These are phyloP conservation scores for Meloidogyne floridensis DNA, from an alignment of 1,140 invertebrate species.

Conservation along the genomic window DNA sequence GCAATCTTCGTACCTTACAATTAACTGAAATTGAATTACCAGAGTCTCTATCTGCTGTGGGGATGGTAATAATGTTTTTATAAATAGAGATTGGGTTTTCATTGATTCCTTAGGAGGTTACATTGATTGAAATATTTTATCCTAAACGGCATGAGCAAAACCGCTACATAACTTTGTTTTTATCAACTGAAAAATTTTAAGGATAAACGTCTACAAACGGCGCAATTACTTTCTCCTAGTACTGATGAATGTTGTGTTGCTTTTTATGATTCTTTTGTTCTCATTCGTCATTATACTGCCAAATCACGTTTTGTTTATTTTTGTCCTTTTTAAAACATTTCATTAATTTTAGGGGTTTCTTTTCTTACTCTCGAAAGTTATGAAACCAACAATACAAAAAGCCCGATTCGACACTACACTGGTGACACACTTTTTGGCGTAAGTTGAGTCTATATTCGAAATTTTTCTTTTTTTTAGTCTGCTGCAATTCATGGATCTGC, in stretches of 20 bases:
- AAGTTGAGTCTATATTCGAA: not conserved
- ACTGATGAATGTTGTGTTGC: slow-evolving; percentile 27
- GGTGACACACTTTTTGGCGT: slow-evolving; percentile 17
- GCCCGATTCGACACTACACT: not conserved
- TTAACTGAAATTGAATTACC: slow-evolving; percentile 10
- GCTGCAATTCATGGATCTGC: slow-evolving; percentile 11
- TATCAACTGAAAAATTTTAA: not conserved
- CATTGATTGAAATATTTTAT: too few relatives aligned
- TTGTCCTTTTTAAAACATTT: not conserved
- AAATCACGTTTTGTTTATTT: not conserved
- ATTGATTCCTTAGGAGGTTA: not conserved
- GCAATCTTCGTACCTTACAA: not conserved
- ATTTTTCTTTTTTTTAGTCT: not conserved
- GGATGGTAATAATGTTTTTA: not conserved
- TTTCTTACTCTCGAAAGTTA: not conserved
- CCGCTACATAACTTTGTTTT: too few relatives aligned
- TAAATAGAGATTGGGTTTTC: not conserved
- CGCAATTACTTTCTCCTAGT: slow-evolving; percentile 13
- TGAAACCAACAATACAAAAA: not conserved
- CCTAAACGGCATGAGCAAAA: too few relatives aligned
- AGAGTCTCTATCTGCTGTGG: slow-evolving; percentile 20
- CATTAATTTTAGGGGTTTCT: not conserved
- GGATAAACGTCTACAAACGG: slow-evolving; percentile 18
- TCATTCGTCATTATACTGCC: slow-evolving; percentile 13
- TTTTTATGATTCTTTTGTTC: slow-evolving; percentile 23